phyloP scores from a whole-genome alignment of 2,888 invertebrate genomes.

The Invenusta paracnida region DNA sequence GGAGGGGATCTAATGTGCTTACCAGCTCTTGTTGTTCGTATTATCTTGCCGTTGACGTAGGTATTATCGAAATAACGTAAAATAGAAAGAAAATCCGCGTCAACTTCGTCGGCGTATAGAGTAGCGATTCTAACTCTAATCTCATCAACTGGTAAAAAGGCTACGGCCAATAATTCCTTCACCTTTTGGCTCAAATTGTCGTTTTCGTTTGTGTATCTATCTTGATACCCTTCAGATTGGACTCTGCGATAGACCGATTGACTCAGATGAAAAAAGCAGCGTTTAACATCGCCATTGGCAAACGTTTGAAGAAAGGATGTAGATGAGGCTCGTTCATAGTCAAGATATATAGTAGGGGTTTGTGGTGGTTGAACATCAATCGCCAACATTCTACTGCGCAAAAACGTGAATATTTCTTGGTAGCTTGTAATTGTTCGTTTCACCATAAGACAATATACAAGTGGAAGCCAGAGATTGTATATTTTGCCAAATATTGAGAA shows the following conservation, averaged over 20 bases:
- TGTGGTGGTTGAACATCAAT: neutral
- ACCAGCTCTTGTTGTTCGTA: conserved; percentile 7
- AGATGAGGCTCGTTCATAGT: neutral
- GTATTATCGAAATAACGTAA: neutral
- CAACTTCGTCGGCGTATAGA: neutral
- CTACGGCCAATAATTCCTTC: no score
- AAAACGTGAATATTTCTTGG: neutral
- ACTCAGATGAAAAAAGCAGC: no score
- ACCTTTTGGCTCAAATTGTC: no score
- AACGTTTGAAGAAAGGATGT: no score
- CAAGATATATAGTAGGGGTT: neutral
- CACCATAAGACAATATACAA: neutral
- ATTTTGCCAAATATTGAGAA: neutral
- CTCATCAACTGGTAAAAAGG: no score
- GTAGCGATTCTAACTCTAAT: no score
- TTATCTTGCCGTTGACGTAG: neutral
- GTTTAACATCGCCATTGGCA: no score
- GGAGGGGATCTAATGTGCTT: conserved; percentile 9
- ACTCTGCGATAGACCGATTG: no score
- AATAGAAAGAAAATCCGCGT: neutral
- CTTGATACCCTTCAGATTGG: no score
- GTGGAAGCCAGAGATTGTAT: neutral
- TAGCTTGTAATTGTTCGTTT: neutral
- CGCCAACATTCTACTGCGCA: neutral
- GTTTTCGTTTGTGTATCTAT: no score